Evolutionary conservation across 1,140 invertebrate species (phyloP).

Genomic region (Conus betulinus): DNA sequence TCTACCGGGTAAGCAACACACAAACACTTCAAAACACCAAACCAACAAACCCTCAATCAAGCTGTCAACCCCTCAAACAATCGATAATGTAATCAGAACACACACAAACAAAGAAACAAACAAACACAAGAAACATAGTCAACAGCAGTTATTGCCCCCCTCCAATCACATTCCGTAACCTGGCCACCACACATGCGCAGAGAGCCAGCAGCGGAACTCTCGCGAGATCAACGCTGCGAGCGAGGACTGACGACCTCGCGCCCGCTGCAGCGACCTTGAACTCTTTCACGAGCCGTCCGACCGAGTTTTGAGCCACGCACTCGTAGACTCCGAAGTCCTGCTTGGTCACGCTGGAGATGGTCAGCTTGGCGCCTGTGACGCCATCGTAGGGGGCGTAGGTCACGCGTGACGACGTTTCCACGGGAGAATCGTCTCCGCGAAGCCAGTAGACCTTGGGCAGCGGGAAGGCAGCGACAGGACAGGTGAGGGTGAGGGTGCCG

Average conservation of each 20-base stretch:
- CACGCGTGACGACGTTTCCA: neutral
- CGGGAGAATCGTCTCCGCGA: neutral
- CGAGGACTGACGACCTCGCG: neutral
- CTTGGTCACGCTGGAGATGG: neutral
- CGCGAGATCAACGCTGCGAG: neutral
- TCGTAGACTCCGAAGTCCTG: slow-evolving; percentile 15
- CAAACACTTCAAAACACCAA: neutral
- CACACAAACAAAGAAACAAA: neutral
- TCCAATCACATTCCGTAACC: neutral
- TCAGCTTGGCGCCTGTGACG: slow-evolving; percentile 6
- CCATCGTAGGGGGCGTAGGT: neutral
- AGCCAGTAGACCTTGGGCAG: slow-evolving; percentile 23
- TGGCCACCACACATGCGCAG: neutral
- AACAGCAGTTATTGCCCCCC: neutral
- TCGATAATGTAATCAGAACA: neutral
- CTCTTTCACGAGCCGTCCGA: slow-evolving; percentile 9
- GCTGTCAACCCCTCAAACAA: neutral
- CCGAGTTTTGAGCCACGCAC: slow-evolving; percentile 23
- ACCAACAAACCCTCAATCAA: neutral
- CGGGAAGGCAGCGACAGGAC: slow-evolving; percentile 22
- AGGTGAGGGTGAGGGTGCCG: slow-evolving; percentile 9
- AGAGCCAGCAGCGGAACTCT: neutral
- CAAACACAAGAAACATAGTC: neutral
- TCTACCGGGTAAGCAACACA: neutral
- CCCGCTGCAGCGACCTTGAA: slow-evolving; percentile 18